These are phyloP conservation scores for Characodon lateralis DNA, from an alignment of 2,797 vertebrate species.

Conservation along the genomic window DNA sequence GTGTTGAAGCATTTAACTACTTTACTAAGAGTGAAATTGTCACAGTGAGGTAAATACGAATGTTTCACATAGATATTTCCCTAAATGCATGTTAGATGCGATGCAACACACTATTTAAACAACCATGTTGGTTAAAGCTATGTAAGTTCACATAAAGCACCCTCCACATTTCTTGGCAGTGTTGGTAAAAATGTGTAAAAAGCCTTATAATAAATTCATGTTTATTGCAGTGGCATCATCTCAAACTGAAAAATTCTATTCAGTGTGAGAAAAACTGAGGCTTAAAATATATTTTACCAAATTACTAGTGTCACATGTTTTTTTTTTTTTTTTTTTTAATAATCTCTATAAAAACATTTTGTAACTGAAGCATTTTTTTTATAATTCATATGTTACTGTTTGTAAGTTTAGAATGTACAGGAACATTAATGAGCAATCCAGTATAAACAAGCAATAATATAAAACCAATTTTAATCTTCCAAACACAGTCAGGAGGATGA, in stretches of 20 bases:
- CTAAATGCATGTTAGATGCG: neutral
- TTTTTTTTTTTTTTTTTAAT: too few relatives aligned
- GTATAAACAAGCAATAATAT: too few relatives aligned
- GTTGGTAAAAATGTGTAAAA: neutral
- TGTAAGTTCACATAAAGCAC: neutral
- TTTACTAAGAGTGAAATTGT: constrained; percentile 26
- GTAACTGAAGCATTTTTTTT: too few relatives aligned
- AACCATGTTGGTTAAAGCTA: neutral
- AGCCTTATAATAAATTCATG: neutral
- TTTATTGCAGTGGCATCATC: neutral
- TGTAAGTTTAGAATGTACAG: too few relatives aligned
- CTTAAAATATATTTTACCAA: too few relatives aligned
- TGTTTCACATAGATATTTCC: neutral
- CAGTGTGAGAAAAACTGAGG: neutral
- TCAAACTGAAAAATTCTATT: neutral
- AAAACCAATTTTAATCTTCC: too few relatives aligned
- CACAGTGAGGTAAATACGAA: neutral
- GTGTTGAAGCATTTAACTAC: constrained; percentile 18
- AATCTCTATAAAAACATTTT: too few relatives aligned
- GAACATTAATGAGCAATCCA: too few relatives aligned
- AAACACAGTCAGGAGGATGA: too few relatives aligned
- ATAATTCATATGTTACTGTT: too few relatives aligned
- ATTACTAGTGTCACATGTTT: too few relatives aligned
- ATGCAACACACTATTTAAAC: neutral
- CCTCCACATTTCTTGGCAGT: neutral